phyloP scores from a whole-genome alignment of 2,888 invertebrate species.

The Synergus umbraculus region DNA sequence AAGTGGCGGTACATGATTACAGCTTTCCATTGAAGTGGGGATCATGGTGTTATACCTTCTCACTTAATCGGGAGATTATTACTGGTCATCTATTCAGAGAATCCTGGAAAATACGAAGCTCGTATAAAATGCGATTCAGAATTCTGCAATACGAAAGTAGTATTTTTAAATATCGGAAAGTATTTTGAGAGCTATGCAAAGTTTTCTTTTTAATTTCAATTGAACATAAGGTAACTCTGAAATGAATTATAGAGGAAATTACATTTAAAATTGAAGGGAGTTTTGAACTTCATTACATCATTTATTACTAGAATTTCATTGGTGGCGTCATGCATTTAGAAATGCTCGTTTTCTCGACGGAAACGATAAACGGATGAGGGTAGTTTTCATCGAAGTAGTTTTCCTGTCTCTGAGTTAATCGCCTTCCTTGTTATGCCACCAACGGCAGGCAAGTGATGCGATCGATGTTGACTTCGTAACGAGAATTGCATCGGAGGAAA shows the following conservation, averaged over 20 bases:
- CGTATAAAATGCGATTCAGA: neutral
- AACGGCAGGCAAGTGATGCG: slow-evolving; percentile 24
- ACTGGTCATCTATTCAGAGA: neutral
- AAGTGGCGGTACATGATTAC: slow-evolving; percentile 3
- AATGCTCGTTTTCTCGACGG: neutral
- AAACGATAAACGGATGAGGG: slow-evolving; percentile 6
- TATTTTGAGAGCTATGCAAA: neutral
- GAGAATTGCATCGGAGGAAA: slow-evolving; percentile 17
- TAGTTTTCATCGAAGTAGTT: slow-evolving; percentile 21
- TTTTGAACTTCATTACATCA: neutral
- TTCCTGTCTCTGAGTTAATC: slow-evolving; percentile 18
- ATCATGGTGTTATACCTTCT: slow-evolving; percentile 7
- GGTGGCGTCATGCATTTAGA: neutral
- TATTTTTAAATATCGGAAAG: neutral
- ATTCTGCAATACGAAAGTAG: neutral
- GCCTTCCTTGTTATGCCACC: slow-evolving; percentile 22
- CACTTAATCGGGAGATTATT: slow-evolving; percentile 9
- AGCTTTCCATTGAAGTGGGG: neutral
- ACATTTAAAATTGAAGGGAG: neutral
- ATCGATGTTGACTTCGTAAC: slow-evolving; percentile 34
- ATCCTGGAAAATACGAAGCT: neutral
- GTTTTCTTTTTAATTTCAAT: neutral
- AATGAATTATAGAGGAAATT: neutral
- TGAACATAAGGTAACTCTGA: neutral
- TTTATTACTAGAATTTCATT: neutral